Percentiles rank a stretch among this genome's conserved stretches.
Evolutionary conservation across 2,113 vertebrate genomes (phyloP).

Genomic region (Kryptolebias marmoratus): DNA sequence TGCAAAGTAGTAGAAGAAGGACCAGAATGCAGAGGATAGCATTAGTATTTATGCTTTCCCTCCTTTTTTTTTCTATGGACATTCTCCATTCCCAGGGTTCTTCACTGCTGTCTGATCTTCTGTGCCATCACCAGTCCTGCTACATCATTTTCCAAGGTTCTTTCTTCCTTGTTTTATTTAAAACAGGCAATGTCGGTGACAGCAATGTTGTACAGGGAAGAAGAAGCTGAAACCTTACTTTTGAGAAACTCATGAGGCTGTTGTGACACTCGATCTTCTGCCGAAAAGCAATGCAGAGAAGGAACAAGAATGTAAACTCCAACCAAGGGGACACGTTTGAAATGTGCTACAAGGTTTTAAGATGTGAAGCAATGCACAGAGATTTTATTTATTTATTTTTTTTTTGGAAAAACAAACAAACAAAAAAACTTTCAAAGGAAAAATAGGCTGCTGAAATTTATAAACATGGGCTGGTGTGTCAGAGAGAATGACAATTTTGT

Average conservation of each 20-base stretch:
- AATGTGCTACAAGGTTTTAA: slow-evolving; percentile 44
- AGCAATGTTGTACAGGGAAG: slow-evolving; percentile 34
- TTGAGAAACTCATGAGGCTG: slow-evolving; percentile 37
- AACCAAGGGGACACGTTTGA: slow-evolving; percentile 43
- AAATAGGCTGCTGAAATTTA: slow-evolving; percentile 37
- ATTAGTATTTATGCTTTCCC: slow-evolving; percentile 67
- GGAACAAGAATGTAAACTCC: slow-evolving; percentile 5
- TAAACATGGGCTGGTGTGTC: neutral
- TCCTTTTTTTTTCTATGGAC: slow-evolving; percentile 18
- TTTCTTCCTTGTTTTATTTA: slow-evolving; percentile 56
- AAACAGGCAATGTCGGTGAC: slow-evolving; percentile 57
- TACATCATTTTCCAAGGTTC: slow-evolving; percentile 48
- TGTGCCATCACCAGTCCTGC: slow-evolving; percentile 41
- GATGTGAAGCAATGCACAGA: slow-evolving; percentile 8
- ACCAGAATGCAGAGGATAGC: slow-evolving; percentile 47
- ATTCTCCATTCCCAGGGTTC: slow-evolving; percentile 42
- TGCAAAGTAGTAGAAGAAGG: slow-evolving; percentile 49
- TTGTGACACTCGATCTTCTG: slow-evolving; percentile 51
- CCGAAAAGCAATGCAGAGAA: slow-evolving; percentile 28
- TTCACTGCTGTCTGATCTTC: slow-evolving; percentile 46
- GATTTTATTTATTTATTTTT: neutral
- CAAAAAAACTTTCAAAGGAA: slow-evolving; percentile 49
- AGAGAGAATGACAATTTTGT: slow-evolving; percentile 43
- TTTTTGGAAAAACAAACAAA: slow-evolving; percentile 6
- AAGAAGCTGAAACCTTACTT: slow-evolving; percentile 33